phyloP scores from a whole-genome alignment of 2,888 invertebrate species.

The Caenorhabditis sp. region DNA sequence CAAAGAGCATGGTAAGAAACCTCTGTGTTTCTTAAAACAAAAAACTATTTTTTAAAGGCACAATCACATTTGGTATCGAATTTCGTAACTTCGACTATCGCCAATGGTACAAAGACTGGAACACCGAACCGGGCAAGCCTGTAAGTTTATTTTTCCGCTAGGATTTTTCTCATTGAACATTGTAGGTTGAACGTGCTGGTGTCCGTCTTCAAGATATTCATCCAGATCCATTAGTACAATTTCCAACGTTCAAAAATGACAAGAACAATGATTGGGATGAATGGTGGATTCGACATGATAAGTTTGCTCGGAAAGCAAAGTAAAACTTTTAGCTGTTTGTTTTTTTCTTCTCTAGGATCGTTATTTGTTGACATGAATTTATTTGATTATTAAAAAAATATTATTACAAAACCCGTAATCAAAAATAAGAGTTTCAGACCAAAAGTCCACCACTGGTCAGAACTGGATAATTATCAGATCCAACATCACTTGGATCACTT shows the following conservation, averaged over 20 bases:
- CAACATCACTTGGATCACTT: slow-evolving; percentile 16
- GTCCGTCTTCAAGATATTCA: slow-evolving; percentile 61
- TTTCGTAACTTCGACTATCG: slow-evolving; percentile 66
- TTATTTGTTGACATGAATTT: slow-evolving; percentile 1
- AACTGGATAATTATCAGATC: slow-evolving; percentile 21
- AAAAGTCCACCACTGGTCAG: slow-evolving; percentile 30
- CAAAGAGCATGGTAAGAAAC: slow-evolving; percentile 67
- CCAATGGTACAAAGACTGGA: slow-evolving; percentile 61
- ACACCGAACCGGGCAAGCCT: slow-evolving; percentile 45
- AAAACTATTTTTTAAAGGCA: slow-evolving; percentile 44
- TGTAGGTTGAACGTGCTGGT: slow-evolving; percentile 52
- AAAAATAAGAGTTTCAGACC: too few relatives aligned
- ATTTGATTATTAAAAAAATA: neutral
- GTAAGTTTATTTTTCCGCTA: slow-evolving; percentile 18
- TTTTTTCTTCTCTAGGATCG: slow-evolving; percentile 11
- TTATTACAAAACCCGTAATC: slow-evolving; percentile 14
- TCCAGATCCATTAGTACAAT: slow-evolving; percentile 61
- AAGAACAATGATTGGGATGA: slow-evolving; percentile 64
- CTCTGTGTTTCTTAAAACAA: neutral
- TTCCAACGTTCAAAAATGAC: slow-evolving; percentile 65
- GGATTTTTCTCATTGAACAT: too few relatives aligned
- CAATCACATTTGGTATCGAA: slow-evolving; percentile 63
- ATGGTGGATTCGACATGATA: slow-evolving; percentile 64
- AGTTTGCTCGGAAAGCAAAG: slow-evolving; percentile 61
- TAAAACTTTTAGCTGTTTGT: slow-evolving; percentile 24